Base-by-base conservation (phyloP, 2,113 vertebrate species). In the Vulpes lagopus region DNA sequence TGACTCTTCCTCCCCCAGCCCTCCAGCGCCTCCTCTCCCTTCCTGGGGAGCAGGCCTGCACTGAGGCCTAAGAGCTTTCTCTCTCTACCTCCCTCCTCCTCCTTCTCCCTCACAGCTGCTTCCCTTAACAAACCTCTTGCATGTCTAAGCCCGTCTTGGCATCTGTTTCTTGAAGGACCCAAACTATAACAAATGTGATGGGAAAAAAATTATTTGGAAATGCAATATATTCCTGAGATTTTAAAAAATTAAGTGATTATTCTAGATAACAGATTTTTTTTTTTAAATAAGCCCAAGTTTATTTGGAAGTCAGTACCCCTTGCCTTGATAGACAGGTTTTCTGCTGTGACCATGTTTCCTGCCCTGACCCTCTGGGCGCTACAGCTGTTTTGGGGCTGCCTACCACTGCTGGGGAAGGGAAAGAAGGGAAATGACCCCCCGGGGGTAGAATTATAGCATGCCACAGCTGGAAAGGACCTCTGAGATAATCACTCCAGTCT, bases 321-420 rank as follows among this genome's bases (percentile, higher is more conserved):
- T 85, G 51, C 59, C 78, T 80, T n/a, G 32, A 20, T 53, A 92
- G n/a, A 76, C 9, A 43, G 62, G 19, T 93, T 97, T 94, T n/a
- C 43, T 64, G 7, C 35, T 25, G 14, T 82, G 49, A 57, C 11
- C 0, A 2, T 49, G 14, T 83, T 57, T 91, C 32, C 55, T 83
- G 8, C 11, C 27, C 23, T 73, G 51, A 23, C 14, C 1, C 38
- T 73, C 51, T 35, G 62, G 64, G 6, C 0, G 2, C 25, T 32
- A 9, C 35, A 43, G 30, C 20, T 67, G 4, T 55, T 22, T 78
- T 71, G 30, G 43, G 65, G 22, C 23, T 27, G 27, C 76, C 83
- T 62, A 53, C 7, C 23, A 35, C 55, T 78, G 23, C 15, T 64
- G 60, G 53, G 76, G 27, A 80, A 93, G 38, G 4, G n/a, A 43